Conservation (phyloP, 2,888 invertebrate genomes). For the Orthosia incerta region DNA sequence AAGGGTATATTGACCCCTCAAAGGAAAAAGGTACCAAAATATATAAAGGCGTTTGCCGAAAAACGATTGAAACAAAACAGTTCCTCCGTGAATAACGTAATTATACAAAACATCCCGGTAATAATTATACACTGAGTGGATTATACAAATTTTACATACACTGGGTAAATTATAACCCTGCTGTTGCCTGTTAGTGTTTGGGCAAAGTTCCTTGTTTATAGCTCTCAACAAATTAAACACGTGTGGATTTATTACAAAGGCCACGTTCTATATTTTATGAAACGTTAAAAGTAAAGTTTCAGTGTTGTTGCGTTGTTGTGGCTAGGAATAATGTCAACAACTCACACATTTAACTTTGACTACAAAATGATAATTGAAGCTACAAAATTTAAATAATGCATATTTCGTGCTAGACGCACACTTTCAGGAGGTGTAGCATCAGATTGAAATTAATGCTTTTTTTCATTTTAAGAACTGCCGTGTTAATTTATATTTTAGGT, state of each 20-base stretch:
- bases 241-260: constrained; percentile 31
- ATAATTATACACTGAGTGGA: constrained; percentile 15
- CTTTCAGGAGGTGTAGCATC: too few relatives aligned
- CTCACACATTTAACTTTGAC: constrained; percentile 13
- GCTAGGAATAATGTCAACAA: constrained; percentile 15
- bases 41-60: constrained; percentile 6
- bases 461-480: background rate
- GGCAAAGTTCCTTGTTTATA: constrained; percentile 28
- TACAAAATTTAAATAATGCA: background rate
- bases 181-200: constrained; percentile 12
- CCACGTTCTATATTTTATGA: constrained; percentile 24
- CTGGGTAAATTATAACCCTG: background rate
- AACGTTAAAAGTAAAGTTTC: constrained; percentile 34
- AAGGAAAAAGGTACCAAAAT: background rate
- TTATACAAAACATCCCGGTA: constrained; percentile 20
- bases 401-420: background rate
- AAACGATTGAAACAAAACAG: constrained; percentile 15
- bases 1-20: constrained; percentile 5
- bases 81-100: constrained; percentile 14
- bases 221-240: constrained; percentile 28
- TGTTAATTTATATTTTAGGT: too few relatives aligned
- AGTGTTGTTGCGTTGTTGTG: constrained; percentile 10
- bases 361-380: background rate
- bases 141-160: constrained; percentile 1
- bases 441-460: background rate